These are phyloP conservation scores for Xylota segnis DNA, from an alignment of 2,888 invertebrate genomes.

Conservation along the genomic window DNA sequence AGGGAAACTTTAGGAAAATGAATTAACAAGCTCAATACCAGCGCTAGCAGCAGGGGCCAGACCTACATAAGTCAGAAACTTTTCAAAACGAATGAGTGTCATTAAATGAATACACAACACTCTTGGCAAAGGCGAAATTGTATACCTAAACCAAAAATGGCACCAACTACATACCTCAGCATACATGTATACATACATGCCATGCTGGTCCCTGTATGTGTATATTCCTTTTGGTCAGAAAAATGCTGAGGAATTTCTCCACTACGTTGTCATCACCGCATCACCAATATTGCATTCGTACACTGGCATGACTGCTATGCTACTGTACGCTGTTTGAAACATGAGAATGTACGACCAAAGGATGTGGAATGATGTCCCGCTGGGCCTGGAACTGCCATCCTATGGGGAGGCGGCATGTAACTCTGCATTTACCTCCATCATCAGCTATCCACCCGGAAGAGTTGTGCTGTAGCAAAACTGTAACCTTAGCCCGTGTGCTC, in stretches of 20 bases:
- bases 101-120: constrained; percentile 66
- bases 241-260: constrained; percentile 57
- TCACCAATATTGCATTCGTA: constrained; percentile 65
- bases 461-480: constrained; percentile 56
- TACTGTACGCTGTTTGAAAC: constrained; percentile 50
- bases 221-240: constrained; percentile 46
- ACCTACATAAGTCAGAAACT: constrained; percentile 45
- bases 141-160: constrained; percentile 52
- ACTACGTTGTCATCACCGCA: constrained; percentile 65
- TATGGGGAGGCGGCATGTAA: constrained; percentile 7
- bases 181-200: constrained; percentile 30
- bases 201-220: constrained; percentile 19
- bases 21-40: constrained; percentile 52
- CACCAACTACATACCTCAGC: not conserved
- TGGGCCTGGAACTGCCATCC: constrained; percentile 25
- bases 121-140: constrained; percentile 38
- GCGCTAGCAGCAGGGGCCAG: constrained; percentile 1
- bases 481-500: constrained; percentile 60
- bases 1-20: constrained; percentile 27
- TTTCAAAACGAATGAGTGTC: constrained; percentile 63
- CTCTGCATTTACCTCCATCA: constrained; percentile 44
- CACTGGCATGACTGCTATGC: constrained; percentile 29
- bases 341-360: constrained; percentile 55
- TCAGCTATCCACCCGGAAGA: constrained; percentile 57
- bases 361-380: constrained; percentile 57